Evolutionary conservation across 2,888 invertebrate genomes (phyloP), one percentile per base, ranked within the genome.

Genomic region (Drosophila mercatorum): DNA sequence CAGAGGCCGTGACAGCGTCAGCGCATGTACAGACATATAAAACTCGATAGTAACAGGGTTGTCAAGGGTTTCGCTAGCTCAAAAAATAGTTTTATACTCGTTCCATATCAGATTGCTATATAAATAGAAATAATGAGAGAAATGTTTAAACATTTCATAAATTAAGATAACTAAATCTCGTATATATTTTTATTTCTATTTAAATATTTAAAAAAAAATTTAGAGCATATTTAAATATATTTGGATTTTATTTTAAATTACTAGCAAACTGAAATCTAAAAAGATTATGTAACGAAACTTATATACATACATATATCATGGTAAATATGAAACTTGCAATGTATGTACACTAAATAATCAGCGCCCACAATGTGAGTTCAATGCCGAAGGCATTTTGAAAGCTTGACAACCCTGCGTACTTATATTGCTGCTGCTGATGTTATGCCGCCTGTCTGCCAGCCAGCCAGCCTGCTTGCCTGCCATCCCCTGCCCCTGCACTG

Each of bases 381-480:
- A 82, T 83, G 88, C 71, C 80, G 71, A 75, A 62, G 60, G 67
- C 65, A 51, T 66, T 57, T 55, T 22, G 5, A 38, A 14, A 34
- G 56, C 62, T 46, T 69, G 83, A 52, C 88, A 83, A 83, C 83
- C 83, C 83, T 83, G 43, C 64, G 40, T 68, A 75, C 66, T 83
- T 83, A 68, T 77, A 80, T 73, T 80, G 71, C 74, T 62, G 73
- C 87, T 84, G 83, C 86, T 88, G 83, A 89, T 84, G 88, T 84
- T 89, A 89, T 89, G 84, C 84, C 89, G 84, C 84, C 89, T 87
- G 84, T 84, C 84, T 84, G 89, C 89, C 89, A 82, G 76, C 79
- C 80, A 71, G 81, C 72, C 80, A 71, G 81, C 72, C 81, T 66
- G 83, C 83, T 78, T 68, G 73, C 83, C 81, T 68, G 73, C 83